Evolutionary conservation across 2,888 invertebrate species (phyloP).

Genomic region (Lasioglossum oenotherae): DNA sequence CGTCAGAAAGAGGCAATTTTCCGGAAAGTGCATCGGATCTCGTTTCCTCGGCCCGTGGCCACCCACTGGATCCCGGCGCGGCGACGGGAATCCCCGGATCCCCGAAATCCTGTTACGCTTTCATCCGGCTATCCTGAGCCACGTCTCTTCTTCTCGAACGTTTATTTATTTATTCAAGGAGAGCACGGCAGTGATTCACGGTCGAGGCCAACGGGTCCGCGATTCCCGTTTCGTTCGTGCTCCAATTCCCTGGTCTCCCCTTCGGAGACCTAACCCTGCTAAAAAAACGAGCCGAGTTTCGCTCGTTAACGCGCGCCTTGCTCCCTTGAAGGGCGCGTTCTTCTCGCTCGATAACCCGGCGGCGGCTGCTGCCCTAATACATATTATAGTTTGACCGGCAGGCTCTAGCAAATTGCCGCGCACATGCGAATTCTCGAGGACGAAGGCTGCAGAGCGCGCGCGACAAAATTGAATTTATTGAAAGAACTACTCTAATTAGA

Average conservation of each 20-base stretch:
- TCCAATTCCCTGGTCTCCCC: slow-evolving; percentile 49
- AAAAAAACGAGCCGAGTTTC: slow-evolving; percentile 13
- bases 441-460: background rate
- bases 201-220: slow-evolving; percentile 17
- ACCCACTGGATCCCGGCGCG: background rate
- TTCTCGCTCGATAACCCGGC: slow-evolving; percentile 57
- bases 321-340: slow-evolving; percentile 28
- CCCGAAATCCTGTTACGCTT: slow-evolving; percentile 42
- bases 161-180: slow-evolving; percentile 40
- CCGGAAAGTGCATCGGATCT: background rate
- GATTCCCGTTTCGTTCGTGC: slow-evolving; percentile 46
- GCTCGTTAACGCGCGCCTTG: slow-evolving; percentile 19
- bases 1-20: slow-evolving; percentile 14
- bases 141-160: slow-evolving; percentile 35
- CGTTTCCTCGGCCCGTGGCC: background rate
- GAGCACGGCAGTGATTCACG: slow-evolving; percentile 5
- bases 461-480: background rate
- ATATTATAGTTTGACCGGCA: slow-evolving; percentile 34
- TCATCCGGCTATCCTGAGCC: background rate
- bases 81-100: slow-evolving; percentile 29
- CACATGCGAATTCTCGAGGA: slow-evolving; percentile 5
- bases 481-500: no score
- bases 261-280: background rate
- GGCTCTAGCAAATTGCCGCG: slow-evolving; percentile 44
- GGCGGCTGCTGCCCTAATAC: slow-evolving; percentile 35